A percentile compares a stretch with the other conserved stretches of the same genome.
phyloP scores from a whole-genome alignment of 2,888 invertebrate genomes.

The Matsumyia berberina region DNA sequence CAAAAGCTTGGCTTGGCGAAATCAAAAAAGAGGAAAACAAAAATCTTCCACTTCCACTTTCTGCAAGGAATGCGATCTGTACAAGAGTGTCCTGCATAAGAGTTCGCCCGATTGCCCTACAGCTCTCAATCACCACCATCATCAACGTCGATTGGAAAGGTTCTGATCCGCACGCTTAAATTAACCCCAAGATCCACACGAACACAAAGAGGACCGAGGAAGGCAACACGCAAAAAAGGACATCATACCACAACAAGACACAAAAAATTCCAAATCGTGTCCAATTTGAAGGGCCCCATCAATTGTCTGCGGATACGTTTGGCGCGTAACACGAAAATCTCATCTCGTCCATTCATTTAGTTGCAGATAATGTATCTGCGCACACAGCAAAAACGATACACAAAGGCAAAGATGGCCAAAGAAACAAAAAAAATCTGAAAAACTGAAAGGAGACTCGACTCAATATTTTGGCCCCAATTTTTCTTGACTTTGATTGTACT shows the following conservation, averaged over 20 bases:
- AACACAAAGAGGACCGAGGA: conserved; percentile 17
- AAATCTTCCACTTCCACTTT: conserved; percentile 72
- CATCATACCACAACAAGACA: not conserved
- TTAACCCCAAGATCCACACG: conserved; percentile 23
- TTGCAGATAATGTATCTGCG: conserved; percentile 22
- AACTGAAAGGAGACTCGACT: conserved; percentile 59
- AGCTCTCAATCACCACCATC: conserved; percentile 73
- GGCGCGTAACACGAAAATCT: conserved; percentile 70
- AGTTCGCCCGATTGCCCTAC: conserved; percentile 74
- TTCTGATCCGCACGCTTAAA: conserved; percentile 31
- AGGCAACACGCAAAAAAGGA: not conserved
- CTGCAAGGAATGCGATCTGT: conserved; percentile 55
- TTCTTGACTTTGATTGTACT: conserved; percentile 57
- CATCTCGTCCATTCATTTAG: conserved; percentile 58
- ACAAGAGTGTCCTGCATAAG: conserved; percentile 62
- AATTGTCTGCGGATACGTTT: conserved; percentile 70
- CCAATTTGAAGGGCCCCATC: conserved; percentile 72
- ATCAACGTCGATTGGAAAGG: conserved; percentile 44
- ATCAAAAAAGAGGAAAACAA: not conserved
- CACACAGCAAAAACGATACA: conserved; percentile 5
- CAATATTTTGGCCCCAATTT: conserved; percentile 69
- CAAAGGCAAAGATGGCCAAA: conserved; percentile 12
- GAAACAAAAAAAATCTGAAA: not conserved
- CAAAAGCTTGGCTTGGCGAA: conserved; percentile 8
- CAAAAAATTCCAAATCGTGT: conserved; percentile 48